Base-by-base conservation (phyloP, 2,113 vertebrate species). In the Naja naja region DNA sequence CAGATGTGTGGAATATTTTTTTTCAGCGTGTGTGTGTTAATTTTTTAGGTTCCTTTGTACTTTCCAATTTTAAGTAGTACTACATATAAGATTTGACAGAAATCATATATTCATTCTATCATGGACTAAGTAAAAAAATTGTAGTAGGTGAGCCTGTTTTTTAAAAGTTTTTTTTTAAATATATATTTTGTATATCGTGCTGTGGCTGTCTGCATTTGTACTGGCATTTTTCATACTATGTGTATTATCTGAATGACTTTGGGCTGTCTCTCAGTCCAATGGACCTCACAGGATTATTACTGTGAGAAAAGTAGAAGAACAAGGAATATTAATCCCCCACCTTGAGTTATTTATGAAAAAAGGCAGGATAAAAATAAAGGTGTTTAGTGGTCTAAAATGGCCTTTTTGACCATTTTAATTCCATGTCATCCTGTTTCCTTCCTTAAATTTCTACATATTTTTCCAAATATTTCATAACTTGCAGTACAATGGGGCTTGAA, bases 21-120 rank as follows among this genome's bases (percentile, higher is more conserved):
- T 34, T 89, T 45, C 11, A 60, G 12, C 4, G 0, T 12, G 30
- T 69, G 30, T 69, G 30, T 90, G 95, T 92, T 95, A 97, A 97
- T 97, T 97, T 96, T 97, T 94, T 95, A 96, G 95, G 93, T 96
- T 95, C 58, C 95, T 95, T 54, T 96, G 91, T 30, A 96, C 94
- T 94, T 94, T 95, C 94, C 97, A 95, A 96, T 97, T 96, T 97
- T 95, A 94, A 96, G 27, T 94, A 81, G 22, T 34, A 93, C 94
- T 90, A 96, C 96, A 97, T 90, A 74, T 23, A 81, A 6, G 34
- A 92, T 96, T 97, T 93, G 52, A 94, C 94, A 96, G 92, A 53
- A 95, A 45, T 2, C 92, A 74, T 43, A 0, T 88, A 93, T 90
- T 92, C 90, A 94, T 95, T 94, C 96, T 74, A 94, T 95, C 95